These are phyloP conservation scores for Drosophila tripunctata DNA, from an alignment of 2,888 invertebrate species.

Conservation along the genomic window DNA sequence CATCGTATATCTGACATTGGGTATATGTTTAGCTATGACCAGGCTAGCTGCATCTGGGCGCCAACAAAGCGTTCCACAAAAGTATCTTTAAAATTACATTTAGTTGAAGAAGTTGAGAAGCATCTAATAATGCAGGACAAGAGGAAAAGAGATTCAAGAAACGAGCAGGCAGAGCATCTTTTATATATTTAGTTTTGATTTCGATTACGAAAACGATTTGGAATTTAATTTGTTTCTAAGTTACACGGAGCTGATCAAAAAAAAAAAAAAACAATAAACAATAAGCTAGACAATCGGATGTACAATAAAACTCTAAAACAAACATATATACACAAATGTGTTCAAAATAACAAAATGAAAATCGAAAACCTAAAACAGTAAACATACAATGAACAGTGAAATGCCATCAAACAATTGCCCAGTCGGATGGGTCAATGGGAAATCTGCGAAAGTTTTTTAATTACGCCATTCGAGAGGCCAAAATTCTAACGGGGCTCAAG, in stretches of 20 bases:
- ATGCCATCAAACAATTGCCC: constrained; percentile 30
- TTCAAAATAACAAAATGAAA: constrained; percentile 16
- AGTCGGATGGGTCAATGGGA: constrained; percentile 19
- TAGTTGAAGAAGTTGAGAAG: constrained; percentile 68
- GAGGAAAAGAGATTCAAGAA: constrained; percentile 41
- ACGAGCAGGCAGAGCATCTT: constrained; percentile 72
- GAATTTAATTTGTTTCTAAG: constrained; percentile 50
- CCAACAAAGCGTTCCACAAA: constrained; percentile 46
- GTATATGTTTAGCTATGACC: constrained; percentile 62
- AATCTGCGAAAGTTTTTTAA: constrained; percentile 70
- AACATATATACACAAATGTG: constrained; percentile 8
- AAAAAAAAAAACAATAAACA: constrained; percentile 23
- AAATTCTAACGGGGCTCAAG: constrained; percentile 28
- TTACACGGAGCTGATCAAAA: constrained; percentile 50
- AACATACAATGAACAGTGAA: constrained; percentile 27
- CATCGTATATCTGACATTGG: constrained; percentile 63
- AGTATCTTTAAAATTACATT: constrained; percentile 79
- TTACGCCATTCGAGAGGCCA: constrained; percentile 49
- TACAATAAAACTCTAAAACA: constrained; percentile 54
- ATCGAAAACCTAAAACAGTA: neutral
- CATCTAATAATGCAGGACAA: constrained; percentile 1
- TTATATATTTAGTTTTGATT: constrained; percentile 56
- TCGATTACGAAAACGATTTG: constrained; percentile 39
- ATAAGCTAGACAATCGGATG: constrained; percentile 55
- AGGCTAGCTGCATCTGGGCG: constrained; percentile 62